Evolutionary conservation across 1,140 invertebrate genomes (phyloP).

Genomic region (Trichoplusia ni): DNA sequence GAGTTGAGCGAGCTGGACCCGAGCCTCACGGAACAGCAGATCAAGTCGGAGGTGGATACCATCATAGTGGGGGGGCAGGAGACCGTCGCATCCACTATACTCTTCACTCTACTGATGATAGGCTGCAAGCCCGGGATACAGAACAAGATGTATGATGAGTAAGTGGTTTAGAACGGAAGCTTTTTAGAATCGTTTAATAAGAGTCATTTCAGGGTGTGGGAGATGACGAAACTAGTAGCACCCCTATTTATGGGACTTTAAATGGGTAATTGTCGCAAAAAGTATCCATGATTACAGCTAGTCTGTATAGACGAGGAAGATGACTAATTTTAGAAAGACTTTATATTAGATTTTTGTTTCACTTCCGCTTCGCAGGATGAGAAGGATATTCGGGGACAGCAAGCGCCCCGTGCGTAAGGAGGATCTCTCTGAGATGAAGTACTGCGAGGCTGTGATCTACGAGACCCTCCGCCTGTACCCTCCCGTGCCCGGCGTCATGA

Average conservation of each 20-base stretch:
- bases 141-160: constrained; percentile 47
- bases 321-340: no score
- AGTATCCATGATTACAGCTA: no score
- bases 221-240: no score
- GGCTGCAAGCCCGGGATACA: constrained; percentile 39
- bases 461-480: constrained; percentile 86
- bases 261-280: no score
- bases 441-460: constrained; percentile 85
- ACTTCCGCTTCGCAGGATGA: not conserved
- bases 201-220: no score
- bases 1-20: constrained; percentile 47
- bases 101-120: constrained; percentile 36
- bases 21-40: constrained; percentile 46
- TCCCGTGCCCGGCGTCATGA: constrained; percentile 82
- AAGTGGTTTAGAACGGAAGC: constrained; percentile 21
- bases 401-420: constrained; percentile 63
- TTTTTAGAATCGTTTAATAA: not conserved
- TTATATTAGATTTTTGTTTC: not conserved
- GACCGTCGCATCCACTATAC: constrained; percentile 42
- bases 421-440: constrained; percentile 83
- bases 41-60: constrained; percentile 57
- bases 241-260: no score
- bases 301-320: no score
- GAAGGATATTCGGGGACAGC: constrained; percentile 56
- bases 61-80: constrained; percentile 47